These are phyloP conservation scores for Podarcis siculus DNA, from an alignment of 2,797 vertebrate genomes.

Conservation along the genomic window DNA sequence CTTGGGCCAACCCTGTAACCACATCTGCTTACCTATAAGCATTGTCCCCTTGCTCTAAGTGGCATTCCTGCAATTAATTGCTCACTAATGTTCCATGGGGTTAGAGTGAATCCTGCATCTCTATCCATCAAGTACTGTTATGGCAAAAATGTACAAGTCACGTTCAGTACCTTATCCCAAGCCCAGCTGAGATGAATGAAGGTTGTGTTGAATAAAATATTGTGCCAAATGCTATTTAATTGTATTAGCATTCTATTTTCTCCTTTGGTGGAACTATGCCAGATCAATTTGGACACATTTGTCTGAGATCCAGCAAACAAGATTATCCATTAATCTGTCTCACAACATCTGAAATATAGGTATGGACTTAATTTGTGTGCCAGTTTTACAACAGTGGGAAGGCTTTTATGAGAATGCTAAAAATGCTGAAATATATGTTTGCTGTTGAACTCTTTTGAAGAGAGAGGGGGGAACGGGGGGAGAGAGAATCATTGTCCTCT, in stretches of 20 bases:
- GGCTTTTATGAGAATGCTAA: constrained; percentile 48
- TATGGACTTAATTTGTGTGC: constrained; percentile 28
- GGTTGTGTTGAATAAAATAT: background rate
- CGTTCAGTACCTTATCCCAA: background rate
- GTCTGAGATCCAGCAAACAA: constrained; percentile 67
- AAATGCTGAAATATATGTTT: constrained; percentile 8
- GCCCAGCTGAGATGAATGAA: background rate
- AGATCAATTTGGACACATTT: constrained; percentile 70
- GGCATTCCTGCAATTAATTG: background rate
- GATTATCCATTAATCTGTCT: constrained; percentile 64
- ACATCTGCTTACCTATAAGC: too few species aligned
- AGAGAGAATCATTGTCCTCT: background rate
- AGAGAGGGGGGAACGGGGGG: too few species aligned
- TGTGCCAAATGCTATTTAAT: constrained; percentile 41
- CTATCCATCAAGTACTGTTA: background rate
- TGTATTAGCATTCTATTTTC: constrained; percentile 59
- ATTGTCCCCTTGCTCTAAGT: background rate
- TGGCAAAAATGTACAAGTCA: background rate
- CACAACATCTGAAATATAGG: constrained; percentile 37
- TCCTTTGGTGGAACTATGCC: constrained; percentile 58
- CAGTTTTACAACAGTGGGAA: constrained; percentile 42
- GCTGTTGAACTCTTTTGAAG: constrained; percentile 12
- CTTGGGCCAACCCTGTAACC: too few species aligned
- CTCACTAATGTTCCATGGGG: background rate
- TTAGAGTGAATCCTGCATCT: background rate